A percentile compares a stretch with the other conserved stretches of the same genome.
Evolutionary conservation across 2,113 vertebrate species (phyloP).

Genomic region (Hyperopisus bebe): DNA sequence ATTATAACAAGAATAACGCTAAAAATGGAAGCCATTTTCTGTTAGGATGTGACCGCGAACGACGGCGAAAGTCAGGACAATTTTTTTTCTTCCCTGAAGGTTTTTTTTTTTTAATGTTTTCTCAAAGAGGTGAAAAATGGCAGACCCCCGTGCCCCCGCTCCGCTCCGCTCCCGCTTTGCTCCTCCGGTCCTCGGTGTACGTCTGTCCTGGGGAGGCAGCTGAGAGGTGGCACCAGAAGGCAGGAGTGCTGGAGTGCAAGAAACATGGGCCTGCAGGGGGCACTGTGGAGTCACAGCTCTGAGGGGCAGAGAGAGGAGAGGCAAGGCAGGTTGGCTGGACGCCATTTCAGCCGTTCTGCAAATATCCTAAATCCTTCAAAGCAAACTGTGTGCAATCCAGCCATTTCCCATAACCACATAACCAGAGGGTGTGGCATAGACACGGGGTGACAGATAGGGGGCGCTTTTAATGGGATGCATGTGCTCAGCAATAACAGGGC

Average conservation of each 20-base stretch:
- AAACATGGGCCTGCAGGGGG: neutral
- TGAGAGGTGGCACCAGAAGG: neutral
- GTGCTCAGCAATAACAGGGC: neutral
- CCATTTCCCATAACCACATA: neutral
- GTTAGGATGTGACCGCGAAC: neutral
- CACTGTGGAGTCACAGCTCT: neutral
- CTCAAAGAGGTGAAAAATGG: slow-evolving; percentile 50
- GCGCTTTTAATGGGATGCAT: neutral
- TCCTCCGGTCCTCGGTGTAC: slow-evolving; percentile 27
- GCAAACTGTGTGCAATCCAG: neutral
- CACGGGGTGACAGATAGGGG: neutral
- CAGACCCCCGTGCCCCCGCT: neutral
- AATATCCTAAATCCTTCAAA: neutral
- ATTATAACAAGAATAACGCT: neutral
- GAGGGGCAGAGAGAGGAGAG: neutral
- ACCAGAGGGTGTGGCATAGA: neutral
- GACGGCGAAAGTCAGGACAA: slow-evolving; percentile 29
- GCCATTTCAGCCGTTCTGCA: neutral
- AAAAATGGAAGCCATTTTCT: neutral
- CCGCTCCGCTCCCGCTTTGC: slow-evolving; percentile 30
- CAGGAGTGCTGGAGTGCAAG: neutral
- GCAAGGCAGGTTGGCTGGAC: neutral
- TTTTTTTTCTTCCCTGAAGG: slow-evolving; percentile 62
- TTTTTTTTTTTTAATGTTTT: slow-evolving; percentile 14
- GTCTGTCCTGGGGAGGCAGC: slow-evolving; percentile 35